Percentiles rank a stretch among this genome's conserved stretches.
phyloP scores from a whole-genome alignment of 2,797 vertebrate genomes.

The Sebastolobus altivelis region DNA sequence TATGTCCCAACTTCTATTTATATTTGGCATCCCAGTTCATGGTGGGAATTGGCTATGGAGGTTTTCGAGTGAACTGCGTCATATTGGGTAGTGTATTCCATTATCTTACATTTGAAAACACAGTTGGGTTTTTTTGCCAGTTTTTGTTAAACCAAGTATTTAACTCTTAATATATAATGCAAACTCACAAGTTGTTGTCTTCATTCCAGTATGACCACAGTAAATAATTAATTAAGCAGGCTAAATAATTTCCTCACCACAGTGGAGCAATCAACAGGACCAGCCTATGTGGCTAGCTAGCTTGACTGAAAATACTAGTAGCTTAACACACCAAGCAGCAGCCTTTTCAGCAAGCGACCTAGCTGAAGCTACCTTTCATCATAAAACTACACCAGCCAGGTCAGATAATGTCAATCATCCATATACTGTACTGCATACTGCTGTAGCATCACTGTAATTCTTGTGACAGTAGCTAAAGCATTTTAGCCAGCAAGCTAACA shows the following conservation, averaged over 20 bases:
- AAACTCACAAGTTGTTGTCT: neutral
- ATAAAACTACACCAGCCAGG: neutral
- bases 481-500: neutral
- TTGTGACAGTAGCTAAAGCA: neutral
- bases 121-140: neutral
- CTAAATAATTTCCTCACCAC: too few relatives aligned
- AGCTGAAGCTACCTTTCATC: neutral
- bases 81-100: constrained; percentile 79
- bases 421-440: neutral
- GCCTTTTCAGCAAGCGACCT: neutral
- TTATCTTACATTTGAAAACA: neutral
- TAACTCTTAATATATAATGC: too few relatives aligned
- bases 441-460: neutral
- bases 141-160: neutral
- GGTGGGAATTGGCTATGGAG: constrained; percentile 78
- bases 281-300: neutral
- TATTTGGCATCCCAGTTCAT: constrained; percentile 86
- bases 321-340: neutral
- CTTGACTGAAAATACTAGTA: neutral
- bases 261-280: too few relatives aligned
- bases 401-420: neutral
- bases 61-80: constrained; percentile 78
- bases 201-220: neutral
- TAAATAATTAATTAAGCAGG: too few relatives aligned
- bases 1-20: constrained; percentile 82